A percentile compares a stretch with the other conserved stretches of the same genome.
phyloP scores from a whole-genome alignment of 2,797 vertebrate species.

The Melanotaenia pygmaea region DNA sequence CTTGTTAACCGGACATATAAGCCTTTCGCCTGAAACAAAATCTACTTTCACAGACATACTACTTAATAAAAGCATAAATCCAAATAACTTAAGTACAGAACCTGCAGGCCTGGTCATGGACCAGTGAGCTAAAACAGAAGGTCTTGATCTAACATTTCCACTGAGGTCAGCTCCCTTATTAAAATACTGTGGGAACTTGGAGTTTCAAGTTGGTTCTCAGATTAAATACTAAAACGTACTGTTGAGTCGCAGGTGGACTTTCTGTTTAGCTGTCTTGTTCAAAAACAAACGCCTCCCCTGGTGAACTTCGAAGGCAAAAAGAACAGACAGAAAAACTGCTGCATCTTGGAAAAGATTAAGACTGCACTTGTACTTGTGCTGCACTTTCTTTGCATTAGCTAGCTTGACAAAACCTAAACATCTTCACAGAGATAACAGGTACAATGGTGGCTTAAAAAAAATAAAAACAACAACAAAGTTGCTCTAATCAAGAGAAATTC shows the following conservation, averaged over 20 bases:
- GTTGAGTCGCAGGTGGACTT: background rate
- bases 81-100: slow-evolving; percentile 7
- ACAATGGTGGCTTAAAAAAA: no score
- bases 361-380: no score
- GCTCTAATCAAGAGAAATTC: no score
- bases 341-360: no score
- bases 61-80: background rate
- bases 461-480: no score
- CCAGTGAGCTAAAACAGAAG: background rate
- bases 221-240: background rate
- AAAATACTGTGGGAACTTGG: slow-evolving; percentile 3
- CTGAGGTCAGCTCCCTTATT: background rate
- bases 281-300: slow-evolving; percentile 13
- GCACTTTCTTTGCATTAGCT: no score
- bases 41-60: background rate
- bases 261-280: background rate
- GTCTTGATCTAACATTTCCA: slow-evolving; percentile 8
- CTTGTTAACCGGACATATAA: no score
- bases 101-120: background rate
- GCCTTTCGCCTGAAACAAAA: background rate
- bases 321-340: background rate
- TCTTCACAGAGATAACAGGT: no score
- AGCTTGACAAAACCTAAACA: no score
- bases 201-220: background rate
- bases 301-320: slow-evolving; percentile 3